phyloP scores from a whole-genome alignment of 2,888 invertebrate species.

The Smittia sp. region DNA sequence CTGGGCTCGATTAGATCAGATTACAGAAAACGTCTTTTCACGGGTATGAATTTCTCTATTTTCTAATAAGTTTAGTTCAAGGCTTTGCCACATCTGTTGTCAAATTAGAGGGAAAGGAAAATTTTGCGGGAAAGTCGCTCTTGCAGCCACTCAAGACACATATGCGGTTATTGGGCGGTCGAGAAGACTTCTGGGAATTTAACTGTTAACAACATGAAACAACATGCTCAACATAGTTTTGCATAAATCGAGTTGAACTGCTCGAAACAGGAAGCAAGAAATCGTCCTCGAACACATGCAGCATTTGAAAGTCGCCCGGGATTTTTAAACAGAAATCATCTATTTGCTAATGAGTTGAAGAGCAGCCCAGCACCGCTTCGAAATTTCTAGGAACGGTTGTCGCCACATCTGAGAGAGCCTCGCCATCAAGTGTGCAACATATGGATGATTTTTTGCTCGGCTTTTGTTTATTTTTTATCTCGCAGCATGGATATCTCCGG shows the following conservation, averaged over 20 bases:
- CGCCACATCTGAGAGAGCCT: conserved; percentile 21
- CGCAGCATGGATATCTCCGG: not conserved
- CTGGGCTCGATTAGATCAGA: conserved; percentile 12
- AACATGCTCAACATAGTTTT: conserved; percentile 39
- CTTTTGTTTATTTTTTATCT: not conserved
- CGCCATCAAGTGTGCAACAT: conserved; percentile 28
- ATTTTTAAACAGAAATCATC: conserved; percentile 23
- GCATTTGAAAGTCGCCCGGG: not conserved
- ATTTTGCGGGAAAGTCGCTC: not conserved
- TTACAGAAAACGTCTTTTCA: conserved; percentile 36
- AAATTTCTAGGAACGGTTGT: conserved; percentile 32
- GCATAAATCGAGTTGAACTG: conserved; percentile 30
- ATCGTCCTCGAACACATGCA: conserved; percentile 26
- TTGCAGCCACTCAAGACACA: not conserved
- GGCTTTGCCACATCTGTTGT: not conserved
- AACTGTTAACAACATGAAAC: conserved; percentile 15
- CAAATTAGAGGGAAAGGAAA: not conserved
- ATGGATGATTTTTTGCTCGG: conserved; percentile 38
- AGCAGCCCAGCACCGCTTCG: conserved; percentile 5
- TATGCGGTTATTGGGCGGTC: conserved; percentile 30
- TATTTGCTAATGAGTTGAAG: conserved; percentile 39
- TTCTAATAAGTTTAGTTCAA: not conserved
- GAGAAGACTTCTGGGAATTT: conserved; percentile 1
- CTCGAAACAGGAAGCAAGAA: conserved; percentile 33
- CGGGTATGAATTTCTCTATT: conserved; percentile 26